Conservation (phyloP, 1,140 invertebrate species). For the Brachionus manjavacas region DNA sequence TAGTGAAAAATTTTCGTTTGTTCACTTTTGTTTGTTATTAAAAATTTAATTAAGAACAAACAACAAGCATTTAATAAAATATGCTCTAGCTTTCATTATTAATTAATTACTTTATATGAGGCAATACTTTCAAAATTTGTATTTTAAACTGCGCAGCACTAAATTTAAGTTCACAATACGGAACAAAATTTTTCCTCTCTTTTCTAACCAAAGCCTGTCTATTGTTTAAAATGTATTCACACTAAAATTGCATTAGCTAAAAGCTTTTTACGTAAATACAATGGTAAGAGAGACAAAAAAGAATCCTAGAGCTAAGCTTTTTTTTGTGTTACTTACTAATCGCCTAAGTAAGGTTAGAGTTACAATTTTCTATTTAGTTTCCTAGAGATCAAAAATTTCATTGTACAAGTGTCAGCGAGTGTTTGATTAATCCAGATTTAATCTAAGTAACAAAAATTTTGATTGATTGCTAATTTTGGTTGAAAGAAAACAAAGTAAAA, state of each 20-base stretch:
- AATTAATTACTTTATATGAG: not conserved
- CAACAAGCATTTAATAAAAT: not conserved
- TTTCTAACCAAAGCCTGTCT: not conserved
- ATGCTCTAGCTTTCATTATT: not conserved
- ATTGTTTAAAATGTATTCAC: not conserved
- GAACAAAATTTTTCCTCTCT: not conserved
- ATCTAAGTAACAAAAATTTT: not conserved
- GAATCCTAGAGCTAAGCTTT: not conserved
- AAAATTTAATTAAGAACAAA: not conserved
- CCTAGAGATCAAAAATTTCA: not conserved
- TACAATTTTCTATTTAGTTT: not conserved
- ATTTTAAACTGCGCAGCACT: not conserved
- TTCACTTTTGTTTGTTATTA: constrained; percentile 4
- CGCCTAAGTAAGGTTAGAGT: not conserved
- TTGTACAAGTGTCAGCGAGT: not conserved
- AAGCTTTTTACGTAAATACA: not conserved
- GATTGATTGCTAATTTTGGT: constrained; percentile 15
- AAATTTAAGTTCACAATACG: not conserved
- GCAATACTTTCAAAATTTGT: not conserved
- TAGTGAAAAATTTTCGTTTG: not conserved
- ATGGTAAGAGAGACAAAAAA: not conserved
- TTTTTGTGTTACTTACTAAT: not conserved
- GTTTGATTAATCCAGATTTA: constrained; percentile 21
- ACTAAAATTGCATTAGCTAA: not conserved
- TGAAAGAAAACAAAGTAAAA: constrained; percentile 7